Evolutionary conservation across 1,140 invertebrate genomes (phyloP), one percentile per base, ranked within the genome.

Genomic region (Ostrea edulis): DNA sequence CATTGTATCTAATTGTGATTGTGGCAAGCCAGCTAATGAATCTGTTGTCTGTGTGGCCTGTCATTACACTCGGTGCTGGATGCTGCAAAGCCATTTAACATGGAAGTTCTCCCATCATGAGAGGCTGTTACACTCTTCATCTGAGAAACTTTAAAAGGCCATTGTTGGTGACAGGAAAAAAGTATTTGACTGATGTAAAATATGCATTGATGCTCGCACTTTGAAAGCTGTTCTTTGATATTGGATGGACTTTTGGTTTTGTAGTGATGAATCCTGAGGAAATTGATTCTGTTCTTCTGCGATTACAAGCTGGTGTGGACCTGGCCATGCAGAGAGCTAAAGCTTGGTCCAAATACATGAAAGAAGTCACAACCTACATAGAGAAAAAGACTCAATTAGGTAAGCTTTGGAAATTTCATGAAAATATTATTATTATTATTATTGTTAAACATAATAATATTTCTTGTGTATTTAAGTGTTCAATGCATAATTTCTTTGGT

Each of bases 261-360:
- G 71, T 77, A 82, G 68, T 77, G 12, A 53, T 95, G 29, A 89
- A 90, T 87, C 83, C 93, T 77, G 92, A 93, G 35, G 94, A 95
- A 82, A 92, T 95, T 62, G 95, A 95, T 90, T 87, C 90, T 2
- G 88, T 94, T n/a, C 90, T 96, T n/a, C 91, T 95, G 14, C 87
- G 91, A 12, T 87, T 95, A 14, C 94, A 94, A 52, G 94, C 95
- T 90, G 96, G 96, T 9, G 95, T 96, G 14, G 95, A 96, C 83
- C 84, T 95, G 82, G 96, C 96, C 8, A 91, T 96, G 29, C 93
- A 95, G 58, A 93, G 96, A 85, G 96, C 96, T 22, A 96, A 96
- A 92, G 93, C 95, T 2, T 96, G 96, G 96, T 95, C 96, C 44
- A 96, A 96, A 90, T 96, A 96, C 91, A 94, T 95, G 71, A 96